Evolutionary conservation across 2,888 invertebrate species (phyloP), one percentile per base, ranked within the genome.

Genomic region (Leptopilina drosophilae): DNA sequence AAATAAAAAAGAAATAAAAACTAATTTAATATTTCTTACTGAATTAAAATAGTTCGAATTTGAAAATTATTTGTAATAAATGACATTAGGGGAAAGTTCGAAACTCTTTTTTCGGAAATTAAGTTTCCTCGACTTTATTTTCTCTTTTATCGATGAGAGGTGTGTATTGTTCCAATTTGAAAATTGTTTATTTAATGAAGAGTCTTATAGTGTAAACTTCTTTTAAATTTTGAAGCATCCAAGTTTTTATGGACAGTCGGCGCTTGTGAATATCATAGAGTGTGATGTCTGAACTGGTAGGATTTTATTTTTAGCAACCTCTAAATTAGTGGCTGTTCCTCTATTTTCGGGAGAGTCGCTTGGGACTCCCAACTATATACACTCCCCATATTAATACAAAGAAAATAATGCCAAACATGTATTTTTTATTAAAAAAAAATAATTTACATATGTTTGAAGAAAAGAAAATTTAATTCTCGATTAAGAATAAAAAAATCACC

Each of bases 221-320:
- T 62, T 69, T 53, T 26, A 33, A 69, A 69, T 53, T 26, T 69
- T 53, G 9, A 69, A 65, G 46, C 46, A 79, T 67, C 64, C 46
- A 67, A 66, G 79, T 81, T 82, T 86, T 84, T 82, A 84, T 87
- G 83, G 78, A 82, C 79, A 83, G 78, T 84, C 85, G 86, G 85
- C 86, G 85, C 82, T 76, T 82, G 85, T 9, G 9, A 87, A 87
- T 85, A 85, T 87, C 86, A 88, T 87, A 79, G 84, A 33, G 33
- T 33, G 33, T 33, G 33, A 33, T 83, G 84, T 88, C 88, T 88
- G 87, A 85, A 87, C 86, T 80, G 83, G 33, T 85, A 82, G 82
- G 85, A 84, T 88, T 87, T 88, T 90, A 90, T 90, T 90, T 91
- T 91, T 90, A 91, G 90, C 89, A 82, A 84, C 83, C 83, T 87